These are phyloP conservation scores for Cinclus cinclus DNA, from an alignment of 2,113 vertebrate genomes.

Conservation along the genomic window DNA sequence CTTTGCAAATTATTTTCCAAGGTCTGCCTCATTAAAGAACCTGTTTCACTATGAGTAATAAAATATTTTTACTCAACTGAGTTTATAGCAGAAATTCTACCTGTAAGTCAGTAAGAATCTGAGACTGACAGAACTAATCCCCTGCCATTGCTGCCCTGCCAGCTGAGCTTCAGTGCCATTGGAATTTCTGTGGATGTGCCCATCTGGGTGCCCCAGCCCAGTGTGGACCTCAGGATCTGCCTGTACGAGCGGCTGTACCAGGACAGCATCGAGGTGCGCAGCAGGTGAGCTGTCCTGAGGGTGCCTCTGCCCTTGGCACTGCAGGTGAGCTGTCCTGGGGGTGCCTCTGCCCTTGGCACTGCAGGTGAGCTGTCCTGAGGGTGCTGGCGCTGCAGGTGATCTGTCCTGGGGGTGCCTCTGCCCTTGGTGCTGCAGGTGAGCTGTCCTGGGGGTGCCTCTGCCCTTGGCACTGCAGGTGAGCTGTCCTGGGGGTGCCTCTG, in stretches of 20 bases:
- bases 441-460: background rate
- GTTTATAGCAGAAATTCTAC: background rate
- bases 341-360: background rate
- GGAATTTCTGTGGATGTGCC: conserved; percentile 78
- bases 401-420: background rate
- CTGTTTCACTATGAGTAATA: background rate
- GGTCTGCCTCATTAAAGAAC: background rate
- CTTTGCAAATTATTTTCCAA: background rate
- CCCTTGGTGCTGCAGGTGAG: background rate
- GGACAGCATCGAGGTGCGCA: conserved; percentile 78
- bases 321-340: background rate
- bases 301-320: background rate
- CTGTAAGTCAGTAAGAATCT: background rate
- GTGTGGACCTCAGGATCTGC: conserved; percentile 88
- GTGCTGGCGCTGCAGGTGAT: too few relatives aligned
- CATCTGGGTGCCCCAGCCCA: conserved; percentile 80
- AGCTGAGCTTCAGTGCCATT: conserved; percentile 69
- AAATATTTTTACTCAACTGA: background rate
- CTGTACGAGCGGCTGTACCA: conserved; percentile 86
- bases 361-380: too few relatives aligned
- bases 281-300: conserved; percentile 73
- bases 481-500: rapidly evolving
- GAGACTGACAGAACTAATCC: background rate
- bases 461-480: background rate
- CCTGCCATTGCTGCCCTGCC: background rate